Evolutionary conservation across 2,888 invertebrate species (phyloP), one percentile per base, ranked within the genome.

Genomic region (Melinaea marsaeus): DNA sequence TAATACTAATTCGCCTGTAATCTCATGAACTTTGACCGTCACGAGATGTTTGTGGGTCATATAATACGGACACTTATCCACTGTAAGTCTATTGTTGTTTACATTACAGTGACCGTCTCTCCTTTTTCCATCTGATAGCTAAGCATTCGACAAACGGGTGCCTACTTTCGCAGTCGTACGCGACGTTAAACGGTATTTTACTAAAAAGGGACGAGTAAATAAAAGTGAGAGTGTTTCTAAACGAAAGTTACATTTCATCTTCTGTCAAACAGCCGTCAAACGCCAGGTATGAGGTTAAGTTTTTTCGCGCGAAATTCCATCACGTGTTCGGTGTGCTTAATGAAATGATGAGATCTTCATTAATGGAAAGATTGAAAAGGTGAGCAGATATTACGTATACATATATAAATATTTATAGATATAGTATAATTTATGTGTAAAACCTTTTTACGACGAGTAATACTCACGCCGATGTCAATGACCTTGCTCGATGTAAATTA

Each of bases 161-260:
- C 77, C 79, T 79, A 81, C 84, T 84, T 86, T 85, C 81, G 84
- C 75, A 77, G 80, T 74, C 82, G 84, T 75, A 70, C 69, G 65
- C 59, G 69, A 60, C 68, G 62, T 60, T 47, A 55, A 59, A 58
- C 34, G 46, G 34, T 37, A 22, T 32, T 58, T 60, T 34, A 58
- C 61, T 61, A 69, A 63, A 68, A 64, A 46, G 22, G 22, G 22
- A 22, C 22, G 22, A 22, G 22, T 22, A 69, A 69, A 69, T 68
- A 72, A 32, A 59, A 65, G 69, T 61, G 69, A 67, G 66, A 68
- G 71, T 67, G 65, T 68, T 67, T 68, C 68, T 55, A 47, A 65
- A 67, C 66, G 68, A 65, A 65, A 59, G 48, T 51, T 42, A 47
- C 37, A 62, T 55, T 51, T 22, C 6, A 33, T 55, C 47, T 47